Evolutionary conservation across 2,888 invertebrate genomes (phyloP).

Genomic region (Blastobasis adustella): DNA sequence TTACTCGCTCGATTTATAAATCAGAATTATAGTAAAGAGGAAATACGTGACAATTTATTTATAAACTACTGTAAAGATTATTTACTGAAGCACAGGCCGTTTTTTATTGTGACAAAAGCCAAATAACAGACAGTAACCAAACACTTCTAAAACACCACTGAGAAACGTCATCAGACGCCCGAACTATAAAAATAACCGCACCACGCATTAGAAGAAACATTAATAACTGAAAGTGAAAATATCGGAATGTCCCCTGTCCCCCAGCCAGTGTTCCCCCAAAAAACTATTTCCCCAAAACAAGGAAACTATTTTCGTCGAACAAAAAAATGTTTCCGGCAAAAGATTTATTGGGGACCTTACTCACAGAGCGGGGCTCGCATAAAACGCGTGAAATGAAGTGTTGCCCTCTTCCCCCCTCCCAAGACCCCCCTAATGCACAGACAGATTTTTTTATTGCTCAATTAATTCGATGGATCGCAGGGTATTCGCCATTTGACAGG

Average conservation of each 20-base stretch:
- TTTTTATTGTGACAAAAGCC: too few relatives aligned
- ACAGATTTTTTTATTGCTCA: conserved; percentile 61
- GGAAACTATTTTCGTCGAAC: conserved; percentile 70
- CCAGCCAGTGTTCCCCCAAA: conserved; percentile 10
- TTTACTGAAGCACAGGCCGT: too few relatives aligned
- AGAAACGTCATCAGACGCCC: background rate
- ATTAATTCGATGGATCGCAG: conserved; percentile 52
- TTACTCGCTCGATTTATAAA: too few relatives aligned
- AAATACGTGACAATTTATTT: too few relatives aligned
- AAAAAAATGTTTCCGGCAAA: conserved; percentile 65
- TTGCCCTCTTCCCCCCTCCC: conserved; percentile 41
- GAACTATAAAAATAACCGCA: conserved; percentile 19
- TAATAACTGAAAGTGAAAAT: conserved; percentile 41
- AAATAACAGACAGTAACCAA: too few relatives aligned
- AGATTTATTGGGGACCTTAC: conserved; percentile 63
- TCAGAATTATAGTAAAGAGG: too few relatives aligned
- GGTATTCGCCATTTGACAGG: conserved; percentile 36
- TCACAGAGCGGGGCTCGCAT: conserved; percentile 49
- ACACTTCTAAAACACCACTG: too few relatives aligned
- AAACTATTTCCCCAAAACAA: conserved; percentile 53
- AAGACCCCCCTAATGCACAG: conserved; percentile 29
- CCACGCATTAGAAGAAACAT: conserved; percentile 25
- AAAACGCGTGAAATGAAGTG: conserved; percentile 73
- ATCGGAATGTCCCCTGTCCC: conserved; percentile 14
- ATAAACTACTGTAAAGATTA: too few relatives aligned